Percentiles rank a stretch among this genome's conserved stretches.
Evolutionary conservation across 2,888 invertebrate species (phyloP).

Genomic region (Microctonus hyperodae): DNA sequence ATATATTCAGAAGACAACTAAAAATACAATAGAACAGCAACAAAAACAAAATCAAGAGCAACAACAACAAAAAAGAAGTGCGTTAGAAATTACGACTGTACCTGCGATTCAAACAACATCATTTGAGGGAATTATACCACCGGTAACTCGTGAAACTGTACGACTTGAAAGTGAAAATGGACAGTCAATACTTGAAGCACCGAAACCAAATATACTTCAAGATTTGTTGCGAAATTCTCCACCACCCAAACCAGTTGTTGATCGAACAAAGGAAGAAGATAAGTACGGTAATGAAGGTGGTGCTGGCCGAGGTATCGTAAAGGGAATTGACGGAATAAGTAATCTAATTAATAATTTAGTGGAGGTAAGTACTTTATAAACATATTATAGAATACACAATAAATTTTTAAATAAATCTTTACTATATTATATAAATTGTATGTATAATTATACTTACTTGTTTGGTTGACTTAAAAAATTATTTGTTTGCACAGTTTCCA

Average conservation of each 20-base stretch:
- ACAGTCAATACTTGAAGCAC: slow-evolving; percentile 51
- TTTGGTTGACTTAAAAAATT: too few relatives aligned
- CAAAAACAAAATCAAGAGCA: too few relatives aligned
- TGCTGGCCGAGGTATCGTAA: slow-evolving; percentile 72
- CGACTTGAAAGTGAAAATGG: slow-evolving; percentile 48
- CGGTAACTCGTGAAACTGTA: slow-evolving; percentile 47
- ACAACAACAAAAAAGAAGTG: slow-evolving; percentile 16
- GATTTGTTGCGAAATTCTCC: slow-evolving; percentile 48
- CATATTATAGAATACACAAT: background rate
- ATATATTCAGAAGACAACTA: slow-evolving; percentile 12
- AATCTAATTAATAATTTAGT: slow-evolving; percentile 71
- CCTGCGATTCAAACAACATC: slow-evolving; percentile 10
- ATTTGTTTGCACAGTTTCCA: slow-evolving; percentile 65
- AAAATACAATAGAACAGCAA: background rate
- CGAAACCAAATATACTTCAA: slow-evolving; percentile 41
- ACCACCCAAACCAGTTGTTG: slow-evolving; percentile 75
- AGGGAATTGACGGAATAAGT: slow-evolving; percentile 73
- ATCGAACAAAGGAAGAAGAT: slow-evolving; percentile 77
- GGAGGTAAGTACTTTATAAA: slow-evolving; percentile 59
- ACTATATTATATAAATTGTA: too few relatives aligned
- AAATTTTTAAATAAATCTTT: background rate
- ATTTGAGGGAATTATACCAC: slow-evolving; percentile 33
- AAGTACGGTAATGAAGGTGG: slow-evolving; percentile 80
- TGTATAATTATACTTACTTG: too few relatives aligned
- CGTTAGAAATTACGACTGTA: background rate